phyloP scores from a whole-genome alignment of 2,113 vertebrate species.

The Cyanoderma ruficeps region DNA sequence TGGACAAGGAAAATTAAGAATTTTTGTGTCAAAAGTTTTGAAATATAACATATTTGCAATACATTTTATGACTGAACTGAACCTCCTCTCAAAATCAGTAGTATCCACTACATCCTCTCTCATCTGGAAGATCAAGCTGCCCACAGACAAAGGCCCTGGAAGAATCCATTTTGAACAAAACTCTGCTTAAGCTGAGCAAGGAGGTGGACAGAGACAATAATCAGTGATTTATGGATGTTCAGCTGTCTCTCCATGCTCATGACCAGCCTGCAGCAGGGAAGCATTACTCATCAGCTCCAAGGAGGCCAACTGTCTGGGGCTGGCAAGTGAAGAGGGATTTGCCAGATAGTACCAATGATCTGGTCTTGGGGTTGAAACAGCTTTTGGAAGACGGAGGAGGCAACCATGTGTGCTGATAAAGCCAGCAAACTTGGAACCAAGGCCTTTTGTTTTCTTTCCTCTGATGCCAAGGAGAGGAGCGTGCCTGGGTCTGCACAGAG shows the following conservation, averaged over 20 bases:
- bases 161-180: background rate
- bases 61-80: background rate
- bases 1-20: background rate
- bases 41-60: background rate
- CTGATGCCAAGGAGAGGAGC: constrained; percentile 66
- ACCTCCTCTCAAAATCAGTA: background rate
- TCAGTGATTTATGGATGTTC: background rate
- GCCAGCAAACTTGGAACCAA: background rate
- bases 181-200: background rate
- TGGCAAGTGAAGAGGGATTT: constrained; percentile 1
- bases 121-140: background rate
- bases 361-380: constrained; percentile 26
- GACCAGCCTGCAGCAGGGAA: background rate
- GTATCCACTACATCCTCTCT: background rate
- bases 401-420: constrained; percentile 44
- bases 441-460: constrained; percentile 49
- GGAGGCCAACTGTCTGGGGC: background rate
- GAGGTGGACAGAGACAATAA: background rate
- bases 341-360: background rate
- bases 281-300: background rate
- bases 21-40: background rate
- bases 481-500: constrained; percentile 65
- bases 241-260: background rate
- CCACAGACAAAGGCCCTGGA: background rate
- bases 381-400: constrained; percentile 38